Evolutionary conservation across 2,797 vertebrate species (phyloP), one percentile per base, ranked within the genome.

Genomic region (Coregonus suidteri): DNA sequence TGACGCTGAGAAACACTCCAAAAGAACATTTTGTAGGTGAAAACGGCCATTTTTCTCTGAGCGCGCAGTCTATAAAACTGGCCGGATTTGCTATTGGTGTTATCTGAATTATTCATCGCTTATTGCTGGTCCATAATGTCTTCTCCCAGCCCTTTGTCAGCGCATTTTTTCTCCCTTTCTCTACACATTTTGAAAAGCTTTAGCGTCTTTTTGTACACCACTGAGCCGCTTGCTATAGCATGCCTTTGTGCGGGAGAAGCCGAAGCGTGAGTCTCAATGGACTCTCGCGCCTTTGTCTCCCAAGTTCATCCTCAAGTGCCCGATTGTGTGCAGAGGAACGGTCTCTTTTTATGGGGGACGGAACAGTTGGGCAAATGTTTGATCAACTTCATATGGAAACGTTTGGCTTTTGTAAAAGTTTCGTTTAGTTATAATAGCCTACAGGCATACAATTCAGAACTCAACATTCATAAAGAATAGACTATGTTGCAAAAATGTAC

Each of bases 31-130:
- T 96, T 95, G 91, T 94, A 93, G 90, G 93, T 93, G 93, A 94
- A 94, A 95, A 86, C 89, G 85, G 82, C 84, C 89, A 93, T 87
- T 95, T 95, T 47, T 47, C 93, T 83, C 91, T 88, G 69, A 7
- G 90, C 91, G 86, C 91, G 95, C 92, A 96, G 95, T 96, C 94
- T 94, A 97, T 96, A 97, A 98, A 98, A 95, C 94, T 91, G 92
- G 88, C 88, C 91, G 91, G 93, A 92, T 86, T 91, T 89, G 95
- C 96, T 93, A 95, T 95, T 95, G 94, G 92, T 92, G 92, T 95
- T 96, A 95, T 95, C 94, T 98, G 97, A 99, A 99, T 99, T 98
- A 99, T 99, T 99, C 98, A 99, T 99, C 95, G 96, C 96, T 98
- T 97, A 98, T 98, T 99, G 97, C 96, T 95, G 95, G 95, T 94